These are phyloP conservation scores for Andrena bicolor DNA, from an alignment of 2,888 invertebrate genomes.

Conservation along the genomic window DNA sequence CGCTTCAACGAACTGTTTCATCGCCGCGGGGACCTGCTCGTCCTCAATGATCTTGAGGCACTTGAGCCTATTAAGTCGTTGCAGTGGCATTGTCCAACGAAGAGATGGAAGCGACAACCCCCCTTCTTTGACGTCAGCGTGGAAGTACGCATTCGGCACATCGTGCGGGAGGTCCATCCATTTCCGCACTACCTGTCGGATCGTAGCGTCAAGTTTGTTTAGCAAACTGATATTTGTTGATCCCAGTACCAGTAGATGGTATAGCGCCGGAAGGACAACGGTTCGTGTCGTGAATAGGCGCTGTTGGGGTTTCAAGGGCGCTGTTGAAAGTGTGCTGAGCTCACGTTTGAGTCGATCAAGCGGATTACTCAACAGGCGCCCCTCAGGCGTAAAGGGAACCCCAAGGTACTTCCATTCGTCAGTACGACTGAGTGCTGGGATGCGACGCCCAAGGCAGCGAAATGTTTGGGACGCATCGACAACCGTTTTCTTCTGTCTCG, in stretches of 20 bases:
- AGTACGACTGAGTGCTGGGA: conserved; percentile 41
- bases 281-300: conserved; percentile 52
- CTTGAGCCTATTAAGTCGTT: neutral
- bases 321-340: conserved; percentile 31
- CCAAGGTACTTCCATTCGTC: conserved; percentile 58
- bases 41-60: neutral
- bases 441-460: neutral
- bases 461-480: conserved; percentile 35
- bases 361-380: conserved; percentile 88
- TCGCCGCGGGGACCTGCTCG: neutral
- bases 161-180: conserved; percentile 45
- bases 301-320: conserved; percentile 62
- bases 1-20: neutral
- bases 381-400: conserved; percentile 50
- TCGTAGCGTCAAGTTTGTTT: conserved; percentile 36
- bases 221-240: conserved; percentile 52
- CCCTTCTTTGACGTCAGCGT: conserved; percentile 72
- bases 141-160: conserved; percentile 75
- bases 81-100: neutral
- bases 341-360: neutral
- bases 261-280: conserved; percentile 42
- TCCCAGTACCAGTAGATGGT: conserved; percentile 80
- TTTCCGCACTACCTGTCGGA: conserved; percentile 72
- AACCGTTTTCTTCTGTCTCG: conserved; percentile 33
- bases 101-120: conserved; percentile 56